Percentiles rank a stretch among this genome's conserved stretches.
Conservation (phyloP, 2,113 vertebrate species). For the Cyprinus carpio region DNA sequence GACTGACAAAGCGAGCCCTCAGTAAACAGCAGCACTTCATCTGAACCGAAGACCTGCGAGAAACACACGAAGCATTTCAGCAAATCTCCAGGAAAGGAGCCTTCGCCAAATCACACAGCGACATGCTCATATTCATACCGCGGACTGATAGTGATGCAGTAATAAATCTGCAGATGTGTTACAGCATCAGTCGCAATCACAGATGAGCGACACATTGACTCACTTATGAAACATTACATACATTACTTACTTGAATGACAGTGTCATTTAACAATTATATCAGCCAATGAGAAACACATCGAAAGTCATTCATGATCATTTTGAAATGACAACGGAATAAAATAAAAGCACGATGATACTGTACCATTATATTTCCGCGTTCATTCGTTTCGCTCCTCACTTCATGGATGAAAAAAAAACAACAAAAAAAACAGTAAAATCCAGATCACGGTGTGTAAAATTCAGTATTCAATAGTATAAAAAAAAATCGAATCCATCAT, state of each 20-base stretch:
- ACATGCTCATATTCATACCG: background rate
- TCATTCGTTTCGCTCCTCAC: background rate
- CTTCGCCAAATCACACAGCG: background rate
- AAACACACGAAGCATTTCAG: background rate
- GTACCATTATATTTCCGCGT: background rate
- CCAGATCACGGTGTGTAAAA: background rate
- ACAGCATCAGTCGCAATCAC: background rate
- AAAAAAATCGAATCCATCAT: background rate
- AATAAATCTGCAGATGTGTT: background rate
- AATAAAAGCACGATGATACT: constrained; percentile 1
- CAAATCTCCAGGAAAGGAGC: background rate
- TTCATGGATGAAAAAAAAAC: background rate
- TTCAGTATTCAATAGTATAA: background rate
- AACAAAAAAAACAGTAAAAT: background rate
- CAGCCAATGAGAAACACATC: background rate
- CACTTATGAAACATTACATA: background rate
- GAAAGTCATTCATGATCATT: background rate
- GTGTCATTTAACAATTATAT: background rate
- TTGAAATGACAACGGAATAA: background rate
- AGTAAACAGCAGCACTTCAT: background rate
- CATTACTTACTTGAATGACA: background rate
- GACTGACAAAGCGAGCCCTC: background rate
- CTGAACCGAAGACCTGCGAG: background rate
- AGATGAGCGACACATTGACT: background rate
- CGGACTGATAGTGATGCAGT: background rate